Conservation (phyloP, 2,888 invertebrate species). For the Meiosimyza decipiens region DNA sequence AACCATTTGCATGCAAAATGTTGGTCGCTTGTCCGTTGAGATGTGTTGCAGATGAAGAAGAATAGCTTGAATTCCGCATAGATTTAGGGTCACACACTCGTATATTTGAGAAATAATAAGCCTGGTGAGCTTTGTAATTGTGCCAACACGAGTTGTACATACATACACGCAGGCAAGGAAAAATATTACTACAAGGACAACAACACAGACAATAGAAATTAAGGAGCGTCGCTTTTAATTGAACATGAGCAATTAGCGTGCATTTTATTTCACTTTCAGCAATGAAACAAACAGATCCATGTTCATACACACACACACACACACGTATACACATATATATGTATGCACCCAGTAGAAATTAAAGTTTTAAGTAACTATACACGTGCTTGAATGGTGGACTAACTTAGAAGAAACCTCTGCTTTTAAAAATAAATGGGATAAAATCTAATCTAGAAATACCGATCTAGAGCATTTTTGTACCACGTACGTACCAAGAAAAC, state of each 20-base stretch:
- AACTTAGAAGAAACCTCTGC: too few species aligned
- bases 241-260: slow-evolving; percentile 62
- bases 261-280: slow-evolving; percentile 56
- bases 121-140: slow-evolving; percentile 25
- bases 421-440: too few species aligned
- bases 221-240: slow-evolving; percentile 53
- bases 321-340: not conserved
- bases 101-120: not conserved
- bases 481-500: too few species aligned
- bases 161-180: slow-evolving; percentile 5
- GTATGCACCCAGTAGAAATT: slow-evolving; percentile 5
- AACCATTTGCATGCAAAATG: slow-evolving; percentile 32
- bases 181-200: slow-evolving; percentile 11
- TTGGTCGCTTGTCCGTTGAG: not conserved
- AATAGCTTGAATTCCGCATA: too few species aligned
- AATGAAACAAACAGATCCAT: not conserved
- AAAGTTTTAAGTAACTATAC: too few species aligned
- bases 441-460: too few species aligned
- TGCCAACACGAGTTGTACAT: slow-evolving; percentile 26
- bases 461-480: too few species aligned
- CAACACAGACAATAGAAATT: slow-evolving; percentile 27
- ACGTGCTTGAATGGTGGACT: too few species aligned
- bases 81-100: not conserved
- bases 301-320: not conserved
- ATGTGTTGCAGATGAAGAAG: not conserved